Evolutionary conservation across 1,140 invertebrate species (phyloP).

Genomic region (Lepidurus apus): DNA sequence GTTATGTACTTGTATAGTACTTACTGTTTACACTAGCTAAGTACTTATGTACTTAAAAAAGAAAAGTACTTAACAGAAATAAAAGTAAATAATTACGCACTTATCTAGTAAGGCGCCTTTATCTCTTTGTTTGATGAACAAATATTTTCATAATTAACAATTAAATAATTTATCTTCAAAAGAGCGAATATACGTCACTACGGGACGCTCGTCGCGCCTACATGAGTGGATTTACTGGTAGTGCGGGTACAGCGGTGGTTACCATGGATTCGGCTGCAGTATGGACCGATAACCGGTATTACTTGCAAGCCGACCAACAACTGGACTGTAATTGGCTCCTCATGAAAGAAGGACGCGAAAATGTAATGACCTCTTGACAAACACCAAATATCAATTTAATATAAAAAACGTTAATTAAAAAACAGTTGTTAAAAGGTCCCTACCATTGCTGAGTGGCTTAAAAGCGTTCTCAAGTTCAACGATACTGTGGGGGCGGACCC

Average conservation of each 20-base stretch:
- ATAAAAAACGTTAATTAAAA: neutral
- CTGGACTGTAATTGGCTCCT: constrained; percentile 45
- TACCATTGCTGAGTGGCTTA: constrained; percentile 49
- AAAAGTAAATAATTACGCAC: no score
- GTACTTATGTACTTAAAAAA: no score
- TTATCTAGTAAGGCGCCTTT: no score
- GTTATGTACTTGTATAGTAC: no score
- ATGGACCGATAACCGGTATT: constrained; percentile 64
- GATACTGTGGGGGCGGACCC: constrained; percentile 77
- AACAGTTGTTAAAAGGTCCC: constrained; percentile 39
- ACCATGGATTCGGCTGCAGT: constrained; percentile 52
- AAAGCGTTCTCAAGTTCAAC: constrained; percentile 57
- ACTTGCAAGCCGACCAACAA: constrained; percentile 48
- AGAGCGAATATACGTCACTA: constrained; percentile 57
- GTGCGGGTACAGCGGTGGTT: constrained; percentile 53
- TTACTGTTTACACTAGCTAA: no score
- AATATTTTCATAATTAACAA: neutral
- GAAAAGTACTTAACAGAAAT: no score
- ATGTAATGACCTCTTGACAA: constrained; percentile 15
- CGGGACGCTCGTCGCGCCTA: constrained; percentile 53
- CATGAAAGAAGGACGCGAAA: constrained; percentile 47
- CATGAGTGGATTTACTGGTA: constrained; percentile 56
- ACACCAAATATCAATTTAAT: neutral
- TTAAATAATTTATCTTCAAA: constrained; percentile 25
- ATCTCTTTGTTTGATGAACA: no score